Percentiles rank a stretch among this genome's conserved stretches.
Evolutionary conservation across 1,140 invertebrate genomes (phyloP).

Genomic region (Euglossa dilemma): DNA sequence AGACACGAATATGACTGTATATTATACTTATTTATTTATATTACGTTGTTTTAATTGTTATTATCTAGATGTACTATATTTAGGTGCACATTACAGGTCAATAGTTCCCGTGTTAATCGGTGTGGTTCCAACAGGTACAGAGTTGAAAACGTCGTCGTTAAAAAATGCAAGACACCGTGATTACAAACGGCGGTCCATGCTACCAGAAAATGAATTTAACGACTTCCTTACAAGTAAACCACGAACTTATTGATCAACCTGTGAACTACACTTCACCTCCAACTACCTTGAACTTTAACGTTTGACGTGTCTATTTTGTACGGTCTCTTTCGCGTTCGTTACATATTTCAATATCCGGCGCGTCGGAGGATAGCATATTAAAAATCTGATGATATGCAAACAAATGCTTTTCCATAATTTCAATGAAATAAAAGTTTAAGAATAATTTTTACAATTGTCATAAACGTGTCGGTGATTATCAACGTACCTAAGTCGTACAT

Average conservation of each 20-base stretch:
- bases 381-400: conserved; percentile 13
- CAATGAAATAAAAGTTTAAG: not conserved
- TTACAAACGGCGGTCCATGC: conserved; percentile 26
- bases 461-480: too few species aligned
- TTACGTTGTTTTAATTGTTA: too few species aligned
- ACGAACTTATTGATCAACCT: conserved; percentile 62
- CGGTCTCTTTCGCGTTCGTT: conserved; percentile 60
- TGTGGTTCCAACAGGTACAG: not conserved
- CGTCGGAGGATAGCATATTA: not conserved
- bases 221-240: conserved; percentile 52
- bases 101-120: not conserved
- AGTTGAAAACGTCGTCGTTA: not conserved
- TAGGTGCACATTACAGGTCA: too few species aligned
- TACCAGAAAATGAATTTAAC: conserved; percentile 39
- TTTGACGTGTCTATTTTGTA: conserved; percentile 65
- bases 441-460: too few species aligned
- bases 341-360: conserved; percentile 65
- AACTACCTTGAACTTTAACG: conserved; percentile 72
- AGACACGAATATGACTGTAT: too few species aligned
- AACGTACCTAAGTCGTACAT: too few species aligned
- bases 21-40: too few species aligned
- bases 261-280: conserved; percentile 54
- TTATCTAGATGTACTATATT: too few species aligned
- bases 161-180: conserved; percentile 7
- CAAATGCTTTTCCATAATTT: not conserved